A percentile compares a stretch with the other conserved stretches of the same genome.
Conservation (phyloP, 2,888 invertebrate genomes). For the Eudemis profundana region DNA sequence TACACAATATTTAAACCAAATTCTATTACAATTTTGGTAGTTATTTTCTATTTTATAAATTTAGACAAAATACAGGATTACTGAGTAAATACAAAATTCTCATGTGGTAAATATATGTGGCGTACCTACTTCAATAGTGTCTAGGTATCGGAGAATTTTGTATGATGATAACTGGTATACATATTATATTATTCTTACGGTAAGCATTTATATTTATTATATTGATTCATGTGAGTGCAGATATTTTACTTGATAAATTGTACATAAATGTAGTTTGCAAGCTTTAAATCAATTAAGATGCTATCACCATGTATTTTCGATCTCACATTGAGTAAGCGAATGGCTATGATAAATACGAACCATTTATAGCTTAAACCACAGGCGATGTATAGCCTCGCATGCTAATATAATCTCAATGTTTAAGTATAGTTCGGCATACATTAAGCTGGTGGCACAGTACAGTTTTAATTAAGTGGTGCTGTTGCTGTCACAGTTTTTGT, state of each 20-base stretch:
- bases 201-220: constrained; percentile 65
- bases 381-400: constrained; percentile 29
- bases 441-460: constrained; percentile 8
- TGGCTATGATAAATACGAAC: constrained; percentile 56
- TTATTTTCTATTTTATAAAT: constrained; percentile 70
- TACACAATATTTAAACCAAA: constrained; percentile 84
- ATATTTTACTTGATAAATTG: constrained; percentile 71
- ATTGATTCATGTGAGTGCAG: constrained; percentile 72
- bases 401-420: constrained; percentile 40
- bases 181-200: constrained; percentile 62
- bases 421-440: constrained; percentile 20
- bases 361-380: constrained; percentile 31
- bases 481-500: constrained; percentile 2
- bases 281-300: constrained; percentile 59
- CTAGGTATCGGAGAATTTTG: constrained; percentile 61
- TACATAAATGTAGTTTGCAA: constrained; percentile 74
- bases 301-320: constrained; percentile 65
- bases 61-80: constrained; percentile 73
- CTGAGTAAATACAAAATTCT: constrained; percentile 70
- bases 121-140: constrained; percentile 28
- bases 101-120: constrained; percentile 47
- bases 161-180: constrained; percentile 52
- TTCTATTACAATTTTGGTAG: constrained; percentile 72
- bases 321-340: constrained; percentile 75
- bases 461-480: constrained; percentile 9